A percentile compares a stretch with the other conserved stretches of the same genome.
phyloP scores from a whole-genome alignment of 2,113 vertebrate species.

The Mormyrus lacerda region DNA sequence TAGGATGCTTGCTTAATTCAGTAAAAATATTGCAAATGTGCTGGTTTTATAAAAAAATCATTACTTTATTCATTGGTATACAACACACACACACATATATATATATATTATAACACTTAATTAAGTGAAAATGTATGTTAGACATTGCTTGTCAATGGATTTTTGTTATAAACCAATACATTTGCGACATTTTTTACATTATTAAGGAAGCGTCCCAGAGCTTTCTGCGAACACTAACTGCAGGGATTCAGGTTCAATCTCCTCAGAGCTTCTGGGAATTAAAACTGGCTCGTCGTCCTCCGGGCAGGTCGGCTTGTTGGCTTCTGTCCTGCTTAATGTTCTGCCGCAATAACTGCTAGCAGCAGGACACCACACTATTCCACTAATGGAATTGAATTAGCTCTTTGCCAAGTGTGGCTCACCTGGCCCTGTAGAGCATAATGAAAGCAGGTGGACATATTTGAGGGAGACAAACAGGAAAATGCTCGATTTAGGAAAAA shows the following conservation, averaged over 20 bases:
- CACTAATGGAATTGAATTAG: background rate
- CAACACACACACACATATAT: too few species aligned
- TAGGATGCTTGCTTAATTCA: background rate
- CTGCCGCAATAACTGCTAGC: background rate
- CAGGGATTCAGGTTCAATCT: background rate
- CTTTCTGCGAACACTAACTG: background rate
- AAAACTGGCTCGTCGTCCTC: background rate
- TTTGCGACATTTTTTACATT: background rate
- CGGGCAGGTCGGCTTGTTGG: background rate
- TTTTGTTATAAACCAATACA: background rate
- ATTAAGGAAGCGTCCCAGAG: background rate
- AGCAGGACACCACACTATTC: background rate
- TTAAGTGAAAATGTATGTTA: background rate
- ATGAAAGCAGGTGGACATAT: background rate
- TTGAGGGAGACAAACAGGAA: background rate
- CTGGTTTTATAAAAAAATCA: background rate
- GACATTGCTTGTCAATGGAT: background rate
- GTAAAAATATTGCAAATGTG: background rate
- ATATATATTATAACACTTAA: too few species aligned
- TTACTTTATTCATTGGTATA: background rate
- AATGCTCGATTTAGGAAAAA: background rate
- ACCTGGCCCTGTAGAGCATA: background rate
- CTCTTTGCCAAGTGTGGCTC: background rate
- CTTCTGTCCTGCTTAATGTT: background rate
- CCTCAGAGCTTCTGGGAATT: background rate